These are phyloP conservation scores for Bambusicola thoracicus DNA, from an alignment of 2,113 vertebrate species.

Conservation along the genomic window DNA sequence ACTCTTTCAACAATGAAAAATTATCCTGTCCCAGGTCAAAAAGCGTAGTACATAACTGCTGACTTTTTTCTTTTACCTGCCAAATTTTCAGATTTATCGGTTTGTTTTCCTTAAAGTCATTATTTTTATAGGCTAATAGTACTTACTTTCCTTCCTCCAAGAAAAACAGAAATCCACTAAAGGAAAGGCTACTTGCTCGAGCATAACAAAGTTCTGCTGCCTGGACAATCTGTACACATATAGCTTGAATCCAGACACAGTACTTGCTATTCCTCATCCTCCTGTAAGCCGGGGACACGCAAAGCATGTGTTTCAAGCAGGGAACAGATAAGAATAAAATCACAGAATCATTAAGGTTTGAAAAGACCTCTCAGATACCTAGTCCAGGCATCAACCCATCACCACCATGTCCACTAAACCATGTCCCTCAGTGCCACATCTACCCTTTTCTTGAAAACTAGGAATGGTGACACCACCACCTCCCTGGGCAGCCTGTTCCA, in stretches of 20 bases:
- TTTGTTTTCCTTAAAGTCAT: neutral
- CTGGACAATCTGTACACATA: neutral
- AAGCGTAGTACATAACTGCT: neutral
- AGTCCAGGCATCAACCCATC: too few relatives aligned
- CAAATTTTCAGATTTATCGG: neutral
- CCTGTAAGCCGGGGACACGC: too few relatives aligned
- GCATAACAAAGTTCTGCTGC: neutral
- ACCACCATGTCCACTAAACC: too few relatives aligned
- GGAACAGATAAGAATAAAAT: neutral
- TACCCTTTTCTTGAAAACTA: too few relatives aligned
- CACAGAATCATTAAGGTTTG: too few relatives aligned
- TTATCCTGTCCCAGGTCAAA: neutral
- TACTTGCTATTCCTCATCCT: neutral
- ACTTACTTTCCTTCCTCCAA: neutral
- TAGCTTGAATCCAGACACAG: neutral
- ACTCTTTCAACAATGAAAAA: neutral
- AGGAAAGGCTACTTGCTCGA: neutral
- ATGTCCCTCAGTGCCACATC: too few relatives aligned
- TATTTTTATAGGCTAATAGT: neutral
- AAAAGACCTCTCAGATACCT: too few relatives aligned
- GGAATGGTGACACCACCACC: too few relatives aligned
- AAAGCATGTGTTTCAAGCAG: neutral
- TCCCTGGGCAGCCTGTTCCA: too few relatives aligned
- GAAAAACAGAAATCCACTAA: neutral
- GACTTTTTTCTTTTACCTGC: neutral